Base-by-base conservation (phyloP, 2,888 invertebrate species). In the Perizoma affinitatum region DNA sequence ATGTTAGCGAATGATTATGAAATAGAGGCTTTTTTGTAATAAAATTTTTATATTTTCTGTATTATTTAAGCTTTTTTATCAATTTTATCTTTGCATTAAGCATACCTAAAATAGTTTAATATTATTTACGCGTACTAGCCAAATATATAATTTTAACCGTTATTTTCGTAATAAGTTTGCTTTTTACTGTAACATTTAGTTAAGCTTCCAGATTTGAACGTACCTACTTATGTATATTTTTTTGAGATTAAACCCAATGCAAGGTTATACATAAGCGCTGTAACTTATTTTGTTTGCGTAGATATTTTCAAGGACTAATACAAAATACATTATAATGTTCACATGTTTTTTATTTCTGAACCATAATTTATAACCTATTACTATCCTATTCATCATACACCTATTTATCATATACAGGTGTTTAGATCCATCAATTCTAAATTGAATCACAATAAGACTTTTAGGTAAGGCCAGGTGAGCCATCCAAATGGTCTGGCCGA, bases 261-360 rank as follows among this genome's bases (percentile, higher is more conserved):
- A 83, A 80, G 74, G 75, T 76, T 79, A 68, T 79, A 83, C 80
- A 83, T 78, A 82, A 84, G 76, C 79, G 74, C 82, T 82, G 80
- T 85, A 86, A 81, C 83, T 85, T 78, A 74, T 82, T 82, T 82
- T 86, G 74, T 86, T 85, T 77, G 75, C 75, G 72, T 87, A 85
- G 78, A 75, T 76, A 72, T 79, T 76, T 80, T 77, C 71, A 71
- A 72, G 75, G 80, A 79, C 71, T 79, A 84, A 86, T 83, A 84
- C 83, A 83, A 78, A 78, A 81, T 22, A 22, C 22, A 22, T n/a
- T 80, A 80, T 76, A 69, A 69, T 49, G 52, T 34, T 46, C 36
- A 69, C 34, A 68, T 69, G 4, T 48, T 71, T 61, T 74, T 71
- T 66, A 56, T 53, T 46, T 52, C 9, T 7, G 36, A 11, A 8